Conservation (phyloP, 2,113 vertebrate species). For the Scomber japonicus region DNA sequence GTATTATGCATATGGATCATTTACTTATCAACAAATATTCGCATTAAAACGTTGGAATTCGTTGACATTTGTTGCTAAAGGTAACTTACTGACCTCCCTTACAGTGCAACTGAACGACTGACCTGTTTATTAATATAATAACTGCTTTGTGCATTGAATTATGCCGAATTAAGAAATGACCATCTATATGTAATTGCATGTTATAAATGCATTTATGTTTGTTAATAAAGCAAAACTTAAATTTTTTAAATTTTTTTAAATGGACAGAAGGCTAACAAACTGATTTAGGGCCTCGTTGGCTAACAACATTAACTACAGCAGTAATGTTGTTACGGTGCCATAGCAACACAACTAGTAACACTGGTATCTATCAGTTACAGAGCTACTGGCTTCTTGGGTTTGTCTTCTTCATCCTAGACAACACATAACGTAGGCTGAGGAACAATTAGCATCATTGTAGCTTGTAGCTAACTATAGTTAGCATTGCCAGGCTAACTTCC, state of each 20-base stretch:
- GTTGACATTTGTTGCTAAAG: neutral
- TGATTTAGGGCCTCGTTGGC: slow-evolving; percentile 43
- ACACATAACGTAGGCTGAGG: neutral
- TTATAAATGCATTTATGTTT: neutral
- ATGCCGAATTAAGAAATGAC: neutral
- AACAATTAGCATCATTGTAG: neutral
- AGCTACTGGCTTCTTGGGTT: no score
- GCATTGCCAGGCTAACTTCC: slow-evolving; percentile 11
- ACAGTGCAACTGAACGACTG: no score
- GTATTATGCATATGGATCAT: neutral
- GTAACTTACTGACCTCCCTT: no score
- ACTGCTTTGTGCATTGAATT: neutral
- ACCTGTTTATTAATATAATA: neutral
- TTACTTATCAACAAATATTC: neutral
- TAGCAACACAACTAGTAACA: neutral
- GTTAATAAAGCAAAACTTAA: neutral
- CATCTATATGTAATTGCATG: neutral
- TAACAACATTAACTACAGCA: slow-evolving; percentile 3
- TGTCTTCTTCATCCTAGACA: neutral
- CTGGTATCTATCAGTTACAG: neutral
- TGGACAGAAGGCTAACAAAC: neutral
- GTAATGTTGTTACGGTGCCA: neutral
- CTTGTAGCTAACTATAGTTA: slow-evolving; percentile 11
- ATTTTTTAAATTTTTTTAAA: neutral
- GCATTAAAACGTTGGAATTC: neutral